Percentiles rank a stretch among this genome's conserved stretches.
Evolutionary conservation across 2,888 invertebrate species (phyloP).

Genomic region (Sussaba pulchella): DNA sequence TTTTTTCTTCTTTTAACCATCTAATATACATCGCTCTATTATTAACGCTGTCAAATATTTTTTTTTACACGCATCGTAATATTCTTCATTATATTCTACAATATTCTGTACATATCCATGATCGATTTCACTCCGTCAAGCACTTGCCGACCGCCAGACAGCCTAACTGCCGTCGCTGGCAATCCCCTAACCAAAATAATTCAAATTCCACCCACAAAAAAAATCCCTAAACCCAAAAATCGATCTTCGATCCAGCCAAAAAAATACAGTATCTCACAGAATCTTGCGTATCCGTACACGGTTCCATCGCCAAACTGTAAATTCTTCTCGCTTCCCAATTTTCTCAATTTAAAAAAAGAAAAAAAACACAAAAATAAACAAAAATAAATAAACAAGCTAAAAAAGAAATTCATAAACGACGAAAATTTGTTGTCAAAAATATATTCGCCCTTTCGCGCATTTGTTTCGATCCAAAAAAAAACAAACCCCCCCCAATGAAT

Average conservation of each 20-base stretch:
- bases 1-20: too few species aligned
- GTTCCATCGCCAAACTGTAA: constrained; percentile 54
- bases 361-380: constrained; percentile 1
- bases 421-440: constrained; percentile 42
- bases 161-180: too few species aligned
- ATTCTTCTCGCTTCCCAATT: constrained; percentile 5
- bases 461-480: constrained; percentile 29
- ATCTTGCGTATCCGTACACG: constrained; percentile 45
- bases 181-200: too few species aligned
- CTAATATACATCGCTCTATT: too few species aligned
- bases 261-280: constrained; percentile 43
- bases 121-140: too few species aligned
- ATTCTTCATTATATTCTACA: too few species aligned
- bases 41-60: too few species aligned
- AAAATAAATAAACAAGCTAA: background rate
- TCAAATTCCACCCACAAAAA: too few species aligned
- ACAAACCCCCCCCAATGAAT: constrained; percentile 4
- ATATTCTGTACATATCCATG: too few species aligned
- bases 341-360: background rate
- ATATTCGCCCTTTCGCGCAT: constrained; percentile 19
- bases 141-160: too few species aligned
- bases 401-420: constrained; percentile 16
- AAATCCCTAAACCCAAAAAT: too few species aligned
- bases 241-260: background rate
- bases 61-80: too few species aligned